Evolutionary conservation across 2,888 invertebrate genomes (phyloP).

Genomic region (Cheilosia urbana): DNA sequence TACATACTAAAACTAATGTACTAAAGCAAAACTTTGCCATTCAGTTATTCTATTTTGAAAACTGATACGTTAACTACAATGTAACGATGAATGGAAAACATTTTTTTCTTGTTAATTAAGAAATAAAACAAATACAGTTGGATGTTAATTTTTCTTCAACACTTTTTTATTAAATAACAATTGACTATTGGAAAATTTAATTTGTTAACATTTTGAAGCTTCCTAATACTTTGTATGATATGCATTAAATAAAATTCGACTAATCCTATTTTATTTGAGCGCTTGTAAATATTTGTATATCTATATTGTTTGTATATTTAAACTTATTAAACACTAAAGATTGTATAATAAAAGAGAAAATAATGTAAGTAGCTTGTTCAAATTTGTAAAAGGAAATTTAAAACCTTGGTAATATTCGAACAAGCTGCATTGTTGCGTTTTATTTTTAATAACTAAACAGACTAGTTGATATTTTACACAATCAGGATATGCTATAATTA

Average conservation of each 20-base stretch:
- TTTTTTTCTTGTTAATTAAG: neutral
- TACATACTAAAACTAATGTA: no score
- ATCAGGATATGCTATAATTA: neutral
- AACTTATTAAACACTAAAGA: neutral
- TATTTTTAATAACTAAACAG: neutral
- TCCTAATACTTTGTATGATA: slow-evolving; percentile 16
- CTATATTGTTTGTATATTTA: neutral
- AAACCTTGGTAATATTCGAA: neutral
- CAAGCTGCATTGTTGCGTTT: neutral
- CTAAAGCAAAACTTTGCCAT: neutral
- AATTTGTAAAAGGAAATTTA: neutral
- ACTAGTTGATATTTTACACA: neutral
- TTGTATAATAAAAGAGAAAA: neutral
- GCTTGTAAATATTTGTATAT: slow-evolving; percentile 6
- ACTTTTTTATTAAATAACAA: slow-evolving; percentile 23
- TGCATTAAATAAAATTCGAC: neutral
- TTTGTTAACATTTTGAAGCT: slow-evolving; percentile 14
- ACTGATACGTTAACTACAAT: slow-evolving; percentile 59
- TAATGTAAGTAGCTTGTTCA: neutral
- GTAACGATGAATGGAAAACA: neutral
- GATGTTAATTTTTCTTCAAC: slow-evolving; percentile 4
- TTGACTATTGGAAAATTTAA: slow-evolving; percentile 10
- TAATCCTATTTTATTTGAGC: slow-evolving; percentile 20
- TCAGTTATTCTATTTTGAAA: slow-evolving; percentile 29
- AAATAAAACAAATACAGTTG: slow-evolving; percentile 39